These are phyloP conservation scores for Eutrigla gurnardus DNA, from an alignment of 2,797 vertebrate genomes.

Conservation along the genomic window DNA sequence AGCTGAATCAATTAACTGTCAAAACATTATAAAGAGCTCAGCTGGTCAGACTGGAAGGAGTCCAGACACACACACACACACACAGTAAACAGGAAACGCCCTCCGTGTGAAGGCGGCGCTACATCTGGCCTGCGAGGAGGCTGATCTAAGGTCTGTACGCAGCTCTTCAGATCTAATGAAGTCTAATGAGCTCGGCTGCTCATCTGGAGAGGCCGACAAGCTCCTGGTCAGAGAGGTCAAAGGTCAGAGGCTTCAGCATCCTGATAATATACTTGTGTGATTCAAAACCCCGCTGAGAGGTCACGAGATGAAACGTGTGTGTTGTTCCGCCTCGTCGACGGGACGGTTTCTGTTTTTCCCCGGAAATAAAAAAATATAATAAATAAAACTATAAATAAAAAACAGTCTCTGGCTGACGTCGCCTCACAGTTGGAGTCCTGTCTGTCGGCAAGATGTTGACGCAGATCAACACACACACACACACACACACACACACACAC, in stretches of 20 bases:
- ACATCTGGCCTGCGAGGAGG: constrained; percentile 3
- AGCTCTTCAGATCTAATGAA: background rate
- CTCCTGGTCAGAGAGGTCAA: constrained; percentile 8
- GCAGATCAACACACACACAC: too few relatives aligned
- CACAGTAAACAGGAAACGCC: background rate
- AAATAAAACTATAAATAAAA: background rate
- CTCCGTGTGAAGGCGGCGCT: background rate
- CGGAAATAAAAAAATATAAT: background rate
- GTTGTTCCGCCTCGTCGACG: too few relatives aligned
- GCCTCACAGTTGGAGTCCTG: constrained; percentile 17
- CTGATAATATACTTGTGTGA: background rate
- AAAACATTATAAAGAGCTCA: background rate
- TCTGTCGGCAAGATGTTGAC: background rate
- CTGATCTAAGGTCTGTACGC: background rate
- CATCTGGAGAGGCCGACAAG: background rate
- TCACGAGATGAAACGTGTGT: background rate
- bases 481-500: too few relatives aligned
- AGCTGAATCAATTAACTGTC: constrained; percentile 10
- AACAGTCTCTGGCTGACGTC: constrained; percentile 7
- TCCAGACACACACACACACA: background rate
- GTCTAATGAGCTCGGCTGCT: constrained; percentile 12
- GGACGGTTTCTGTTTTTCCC: background rate
- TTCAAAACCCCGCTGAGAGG: background rate
- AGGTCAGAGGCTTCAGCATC: background rate
- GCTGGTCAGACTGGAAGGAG: background rate